A percentile compares a stretch with the other conserved stretches of the same genome.
Evolutionary conservation across 2,888 invertebrate species (phyloP).

Genomic region (Diadromus collaris): DNA sequence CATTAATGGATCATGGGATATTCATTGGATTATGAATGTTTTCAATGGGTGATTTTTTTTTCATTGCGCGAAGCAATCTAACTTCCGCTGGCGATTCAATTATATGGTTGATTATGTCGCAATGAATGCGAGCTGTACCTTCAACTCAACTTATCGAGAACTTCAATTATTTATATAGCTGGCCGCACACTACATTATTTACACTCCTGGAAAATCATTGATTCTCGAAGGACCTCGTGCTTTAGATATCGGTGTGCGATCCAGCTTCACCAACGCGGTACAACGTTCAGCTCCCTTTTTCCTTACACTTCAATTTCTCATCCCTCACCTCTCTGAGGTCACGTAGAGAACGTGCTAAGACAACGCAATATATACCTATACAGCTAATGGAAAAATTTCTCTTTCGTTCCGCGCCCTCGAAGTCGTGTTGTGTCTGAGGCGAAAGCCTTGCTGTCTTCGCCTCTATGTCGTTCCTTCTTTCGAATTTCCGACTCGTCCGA

Average conservation of each 20-base stretch:
- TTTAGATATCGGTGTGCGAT: slow-evolving; percentile 6
- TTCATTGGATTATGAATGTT: neutral
- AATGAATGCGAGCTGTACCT: neutral
- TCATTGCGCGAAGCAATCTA: slow-evolving; percentile 27
- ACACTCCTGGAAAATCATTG: neutral
- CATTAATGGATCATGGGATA: neutral
- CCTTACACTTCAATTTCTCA: slow-evolving; percentile 22
- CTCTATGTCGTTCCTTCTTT: slow-evolving; percentile 42
- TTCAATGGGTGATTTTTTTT: neutral
- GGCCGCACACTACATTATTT: neutral
- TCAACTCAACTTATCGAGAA: slow-evolving; percentile 1
- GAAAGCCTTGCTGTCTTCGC: slow-evolving; percentile 19
- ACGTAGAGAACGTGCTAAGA: slow-evolving; percentile 70
- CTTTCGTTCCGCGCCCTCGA: slow-evolving; percentile 54
- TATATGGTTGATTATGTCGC: slow-evolving; percentile 2
- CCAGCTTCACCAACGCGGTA: neutral
- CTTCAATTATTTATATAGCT: neutral
- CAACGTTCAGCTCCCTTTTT: slow-evolving; percentile 3
- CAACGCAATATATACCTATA: slow-evolving; percentile 67
- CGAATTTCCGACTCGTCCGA: slow-evolving; percentile 56
- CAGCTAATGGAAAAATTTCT: slow-evolving; percentile 71
- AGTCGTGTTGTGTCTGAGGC: slow-evolving; percentile 12
- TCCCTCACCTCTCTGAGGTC: slow-evolving; percentile 57
- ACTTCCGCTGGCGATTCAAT: slow-evolving; percentile 17
- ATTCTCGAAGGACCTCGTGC: neutral